Evolutionary conservation across 2,797 vertebrate genomes (phyloP).

Genomic region (Channallabes apus): DNA sequence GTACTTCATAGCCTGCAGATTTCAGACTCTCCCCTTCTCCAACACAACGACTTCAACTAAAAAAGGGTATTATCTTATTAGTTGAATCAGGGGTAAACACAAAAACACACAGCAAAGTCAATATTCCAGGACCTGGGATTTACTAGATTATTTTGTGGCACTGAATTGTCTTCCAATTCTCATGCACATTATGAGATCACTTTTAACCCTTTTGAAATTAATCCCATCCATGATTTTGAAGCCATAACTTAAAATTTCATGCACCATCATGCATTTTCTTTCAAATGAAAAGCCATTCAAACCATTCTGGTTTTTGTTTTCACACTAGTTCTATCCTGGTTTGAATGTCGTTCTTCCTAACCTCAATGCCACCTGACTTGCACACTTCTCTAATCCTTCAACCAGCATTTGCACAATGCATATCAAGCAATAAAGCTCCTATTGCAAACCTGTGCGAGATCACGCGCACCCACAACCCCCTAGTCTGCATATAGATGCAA

Average conservation of each 20-base stretch:
- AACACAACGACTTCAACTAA: background rate
- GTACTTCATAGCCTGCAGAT: background rate
- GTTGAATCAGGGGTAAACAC: background rate
- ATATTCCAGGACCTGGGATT: background rate
- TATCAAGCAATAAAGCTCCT: background rate
- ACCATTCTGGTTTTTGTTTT: background rate
- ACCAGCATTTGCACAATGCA: conserved; percentile 8
- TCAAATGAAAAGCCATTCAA: background rate
- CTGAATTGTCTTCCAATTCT: background rate
- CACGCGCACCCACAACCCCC: background rate
- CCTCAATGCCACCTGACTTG: background rate
- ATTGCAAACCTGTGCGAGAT: background rate
- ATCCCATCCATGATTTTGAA: background rate
- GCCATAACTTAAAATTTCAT: background rate
- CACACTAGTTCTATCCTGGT: background rate
- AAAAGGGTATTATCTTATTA: background rate
- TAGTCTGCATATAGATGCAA: background rate
- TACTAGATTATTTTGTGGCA: background rate
- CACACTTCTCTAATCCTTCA: background rate
- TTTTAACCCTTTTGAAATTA: background rate
- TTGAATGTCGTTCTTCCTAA: background rate
- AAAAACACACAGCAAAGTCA: background rate
- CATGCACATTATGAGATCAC: background rate
- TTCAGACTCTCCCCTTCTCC: background rate
- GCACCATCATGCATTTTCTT: too few relatives aligned